Evolutionary conservation across 2,888 invertebrate species (phyloP).

Genomic region (Steinernema hermaphroditum): DNA sequence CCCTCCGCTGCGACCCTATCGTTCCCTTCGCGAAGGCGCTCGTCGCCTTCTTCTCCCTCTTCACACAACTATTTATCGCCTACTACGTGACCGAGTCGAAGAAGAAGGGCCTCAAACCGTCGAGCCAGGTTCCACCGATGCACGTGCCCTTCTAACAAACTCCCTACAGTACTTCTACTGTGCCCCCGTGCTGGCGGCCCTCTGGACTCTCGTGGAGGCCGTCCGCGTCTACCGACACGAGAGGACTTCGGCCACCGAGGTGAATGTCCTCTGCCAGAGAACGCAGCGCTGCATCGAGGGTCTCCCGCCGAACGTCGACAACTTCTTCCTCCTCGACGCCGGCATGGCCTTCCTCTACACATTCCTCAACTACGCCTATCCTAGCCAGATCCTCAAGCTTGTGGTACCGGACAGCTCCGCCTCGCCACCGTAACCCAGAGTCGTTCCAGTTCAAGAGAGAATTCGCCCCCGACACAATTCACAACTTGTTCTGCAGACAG

Average conservation of each 20-base stretch:
- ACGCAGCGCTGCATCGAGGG: constrained; percentile 58
- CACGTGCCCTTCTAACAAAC: not conserved
- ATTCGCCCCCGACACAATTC: constrained; percentile 53
- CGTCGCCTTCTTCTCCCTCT: constrained; percentile 51
- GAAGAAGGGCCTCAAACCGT: constrained; percentile 39
- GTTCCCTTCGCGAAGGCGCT: constrained; percentile 52
- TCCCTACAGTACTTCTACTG: constrained; percentile 50
- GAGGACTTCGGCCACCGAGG: constrained; percentile 45
- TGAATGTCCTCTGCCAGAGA: constrained; percentile 52
- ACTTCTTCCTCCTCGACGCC: constrained; percentile 54
- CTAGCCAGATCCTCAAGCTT: constrained; percentile 55
- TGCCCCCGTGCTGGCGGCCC: constrained; percentile 48
- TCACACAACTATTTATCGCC: constrained; percentile 54
- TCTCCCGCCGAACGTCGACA: constrained; percentile 34
- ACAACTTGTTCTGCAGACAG: constrained; percentile 57
- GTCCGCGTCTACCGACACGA: constrained; percentile 31
- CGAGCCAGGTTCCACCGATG: not conserved
- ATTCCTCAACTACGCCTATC: constrained; percentile 60
- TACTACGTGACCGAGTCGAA: constrained; percentile 51
- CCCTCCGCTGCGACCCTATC: constrained; percentile 27
- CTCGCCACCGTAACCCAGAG: not conserved
- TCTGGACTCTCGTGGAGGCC: constrained; percentile 55
- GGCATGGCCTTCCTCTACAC: constrained; percentile 52
- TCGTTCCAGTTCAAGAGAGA: constrained; percentile 53
- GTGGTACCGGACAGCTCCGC: constrained; percentile 50